Conservation (phyloP, 2,797 vertebrate species). For the Danio aesculapii region DNA sequence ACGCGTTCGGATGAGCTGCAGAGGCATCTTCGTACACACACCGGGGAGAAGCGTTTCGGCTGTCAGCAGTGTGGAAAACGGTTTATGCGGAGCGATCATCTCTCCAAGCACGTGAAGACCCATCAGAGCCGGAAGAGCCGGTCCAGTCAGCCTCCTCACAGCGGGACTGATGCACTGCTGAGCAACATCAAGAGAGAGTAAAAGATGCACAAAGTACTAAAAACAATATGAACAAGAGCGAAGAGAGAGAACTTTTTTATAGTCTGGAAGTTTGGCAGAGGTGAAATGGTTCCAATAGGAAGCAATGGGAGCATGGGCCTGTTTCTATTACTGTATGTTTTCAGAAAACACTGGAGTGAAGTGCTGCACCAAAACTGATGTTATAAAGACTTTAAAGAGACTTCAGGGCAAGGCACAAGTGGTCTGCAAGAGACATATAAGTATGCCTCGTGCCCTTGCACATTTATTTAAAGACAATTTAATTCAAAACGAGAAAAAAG, state of each 20-base stretch:
- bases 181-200: constrained; percentile 84
- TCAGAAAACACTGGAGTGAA: constrained; percentile 11
- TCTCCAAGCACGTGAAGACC: constrained; percentile 89
- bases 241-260: background rate
- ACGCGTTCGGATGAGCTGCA: constrained; percentile 89
- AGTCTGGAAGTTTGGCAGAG: background rate
- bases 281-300: background rate
- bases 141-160: constrained; percentile 67
- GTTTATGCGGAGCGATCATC: constrained; percentile 91
- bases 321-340: constrained; percentile 10
- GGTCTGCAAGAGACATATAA: background rate
- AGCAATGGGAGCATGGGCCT: constrained; percentile 3
- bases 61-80: constrained; percentile 88
- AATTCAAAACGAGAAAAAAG: constrained; percentile 13
- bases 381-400: constrained; percentile 36
- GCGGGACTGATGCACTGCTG: constrained; percentile 73
- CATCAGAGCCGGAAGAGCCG: constrained; percentile 86
- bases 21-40: constrained; percentile 88
- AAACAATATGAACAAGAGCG: background rate
- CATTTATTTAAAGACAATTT: constrained; percentile 43
- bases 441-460: constrained; percentile 46
- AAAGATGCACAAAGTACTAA: constrained; percentile 12
- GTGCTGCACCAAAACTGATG: constrained; percentile 3
- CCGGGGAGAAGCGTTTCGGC: constrained; percentile 89
- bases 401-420: background rate